Percentiles rank a stretch among this genome's conserved stretches.
These are phyloP conservation scores for Tetanocera ferruginea DNA, from an alignment of 2,888 invertebrate genomes.

Conservation along the genomic window DNA sequence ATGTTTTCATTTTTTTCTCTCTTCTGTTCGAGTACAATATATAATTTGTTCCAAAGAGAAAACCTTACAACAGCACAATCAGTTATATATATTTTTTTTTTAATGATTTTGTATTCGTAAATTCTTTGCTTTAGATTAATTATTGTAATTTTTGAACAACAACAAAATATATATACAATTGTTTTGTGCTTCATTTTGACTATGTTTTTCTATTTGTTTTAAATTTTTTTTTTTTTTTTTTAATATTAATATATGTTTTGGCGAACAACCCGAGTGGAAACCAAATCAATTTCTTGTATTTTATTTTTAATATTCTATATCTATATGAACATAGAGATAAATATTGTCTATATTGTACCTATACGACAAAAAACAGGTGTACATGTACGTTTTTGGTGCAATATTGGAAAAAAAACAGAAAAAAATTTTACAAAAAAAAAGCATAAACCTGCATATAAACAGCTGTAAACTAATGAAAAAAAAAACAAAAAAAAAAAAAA, in stretches of 20 bases:
- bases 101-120: constrained; percentile 45
- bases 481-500: constrained; percentile 7
- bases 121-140: constrained; percentile 19
- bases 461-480: constrained; percentile 36
- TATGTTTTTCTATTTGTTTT: background rate
- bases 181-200: background rate
- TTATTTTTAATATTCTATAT: constrained; percentile 36
- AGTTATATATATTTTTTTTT: constrained; percentile 39
- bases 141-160: background rate
- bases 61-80: constrained; percentile 13
- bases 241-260: constrained; percentile 34
- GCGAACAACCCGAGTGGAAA: constrained; percentile 79
- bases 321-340: constrained; percentile 35
- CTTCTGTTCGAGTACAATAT: background rate
- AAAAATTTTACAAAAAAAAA: constrained; percentile 40
- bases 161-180: background rate
- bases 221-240: background rate
- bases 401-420: constrained; percentile 53
- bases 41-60: constrained; percentile 30
- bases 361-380: constrained; percentile 20
- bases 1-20: constrained; percentile 11
- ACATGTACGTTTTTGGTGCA: constrained; percentile 44
- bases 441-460: constrained; percentile 51
- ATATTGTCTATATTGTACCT: constrained; percentile 34
- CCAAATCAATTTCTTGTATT: constrained; percentile 76